Evolutionary conservation across 1,140 invertebrate genomes (phyloP), one percentile per base, ranked within the genome.

Genomic region (Pseudomyrmex dendroicus): DNA sequence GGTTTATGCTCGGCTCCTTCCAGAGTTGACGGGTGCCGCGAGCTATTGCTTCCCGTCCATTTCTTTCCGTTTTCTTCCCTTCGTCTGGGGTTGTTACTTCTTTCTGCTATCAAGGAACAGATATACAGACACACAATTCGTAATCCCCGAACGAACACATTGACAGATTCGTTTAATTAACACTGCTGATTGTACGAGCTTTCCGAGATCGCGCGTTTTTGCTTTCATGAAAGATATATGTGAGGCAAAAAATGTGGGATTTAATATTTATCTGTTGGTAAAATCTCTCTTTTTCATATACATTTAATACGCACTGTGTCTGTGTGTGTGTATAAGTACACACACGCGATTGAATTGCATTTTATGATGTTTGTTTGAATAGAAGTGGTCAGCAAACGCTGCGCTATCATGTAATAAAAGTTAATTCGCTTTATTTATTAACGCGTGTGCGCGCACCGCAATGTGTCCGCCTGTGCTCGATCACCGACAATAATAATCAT

Each of bases 1-100:
- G 80, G 87, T 93, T 92, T 92, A 92, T 90, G 80, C 82, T 83
- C 70, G 83, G 84, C 56, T 83, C 66, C 70, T 87, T 77, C 83
- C 63, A 56, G 82, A 85, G 78, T 85, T 68, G 85, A 85, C 80
- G 44, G 83, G 64, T 83, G 82, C 80, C 80, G 83, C 85, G 86
- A 87, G 80, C 83, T 86, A 73, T 80, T 77, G 82, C 70, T 50
- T 67, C 5, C 44, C 54, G 52, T 56, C 63, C 46, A 17, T 46
- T 35, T 50, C 63, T 35, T 64, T 48, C 44, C 56, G 35, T 57
- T 77, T 22, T 56, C 35, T 2, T 0, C 15, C 56, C 4, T 17
- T 35, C 5, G 52, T 61, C 72, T 59, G 44, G 1, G 35, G 25
- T 50, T 67, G 57, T 86, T 70, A 62, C 84, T 84, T 80, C 66